phyloP scores from a whole-genome alignment of 2,797 vertebrate species.

The Podargus strigoides region DNA sequence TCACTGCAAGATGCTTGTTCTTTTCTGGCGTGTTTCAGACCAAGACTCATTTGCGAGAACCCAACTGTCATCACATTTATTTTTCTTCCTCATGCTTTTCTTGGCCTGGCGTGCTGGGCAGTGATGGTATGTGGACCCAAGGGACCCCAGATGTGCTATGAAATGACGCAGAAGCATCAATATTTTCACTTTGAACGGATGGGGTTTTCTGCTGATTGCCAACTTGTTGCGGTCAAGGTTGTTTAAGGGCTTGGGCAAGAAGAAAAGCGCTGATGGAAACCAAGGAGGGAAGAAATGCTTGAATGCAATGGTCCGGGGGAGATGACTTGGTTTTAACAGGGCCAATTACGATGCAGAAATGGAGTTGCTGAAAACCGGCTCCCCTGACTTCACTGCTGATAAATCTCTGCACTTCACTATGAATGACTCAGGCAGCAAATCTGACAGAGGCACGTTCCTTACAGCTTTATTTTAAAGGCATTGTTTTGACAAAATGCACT shows the following conservation, averaged over 20 bases:
- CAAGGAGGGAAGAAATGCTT: not conserved
- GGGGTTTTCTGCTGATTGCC: not conserved
- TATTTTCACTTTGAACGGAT: not conserved
- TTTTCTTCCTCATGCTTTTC: constrained; percentile 25
- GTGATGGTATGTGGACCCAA: not conserved
- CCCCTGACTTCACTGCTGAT: not conserved
- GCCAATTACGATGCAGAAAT: not conserved
- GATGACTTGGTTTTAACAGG: not conserved
- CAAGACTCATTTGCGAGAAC: constrained; percentile 1
- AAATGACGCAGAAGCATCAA: not conserved
- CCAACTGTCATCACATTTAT: constrained; percentile 42
- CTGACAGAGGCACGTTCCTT: not conserved
- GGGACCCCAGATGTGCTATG: not conserved
- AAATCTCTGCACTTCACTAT: not conserved
- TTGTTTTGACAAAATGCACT: not conserved
- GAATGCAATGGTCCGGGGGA: not conserved
- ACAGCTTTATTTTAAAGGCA: not conserved
- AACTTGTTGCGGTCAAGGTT: not conserved
- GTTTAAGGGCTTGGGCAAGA: not conserved
- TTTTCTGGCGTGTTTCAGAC: constrained; percentile 16
- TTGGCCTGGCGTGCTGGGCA: constrained; percentile 1
- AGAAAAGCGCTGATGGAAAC: not conserved
- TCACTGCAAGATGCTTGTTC: not conserved
- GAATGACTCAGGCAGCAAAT: not conserved
- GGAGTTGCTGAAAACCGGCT: not conserved